Evolutionary conservation across 2,797 vertebrate genomes (phyloP).

Genomic region (Rallus crepitans): DNA sequence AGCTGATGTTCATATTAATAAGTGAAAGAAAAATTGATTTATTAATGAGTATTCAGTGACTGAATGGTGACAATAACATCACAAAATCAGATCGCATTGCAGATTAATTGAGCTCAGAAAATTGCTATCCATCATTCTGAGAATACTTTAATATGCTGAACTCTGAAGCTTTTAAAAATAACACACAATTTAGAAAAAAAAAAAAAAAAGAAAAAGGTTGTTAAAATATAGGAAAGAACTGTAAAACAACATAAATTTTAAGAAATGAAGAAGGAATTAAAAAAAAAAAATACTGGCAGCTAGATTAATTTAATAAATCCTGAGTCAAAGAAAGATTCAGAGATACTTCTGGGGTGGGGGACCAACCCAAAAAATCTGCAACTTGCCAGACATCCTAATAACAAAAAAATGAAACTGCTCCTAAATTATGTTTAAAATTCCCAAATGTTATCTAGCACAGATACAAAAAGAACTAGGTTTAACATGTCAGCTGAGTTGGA

Average conservation of each 20-base stretch:
- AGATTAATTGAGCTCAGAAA: background rate
- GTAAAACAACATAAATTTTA: background rate
- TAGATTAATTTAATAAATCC: background rate
- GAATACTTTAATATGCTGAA: background rate
- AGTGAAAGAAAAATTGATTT: background rate
- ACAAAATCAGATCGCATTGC: background rate
- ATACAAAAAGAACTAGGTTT: background rate
- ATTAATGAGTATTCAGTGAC: background rate
- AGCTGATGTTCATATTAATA: background rate
- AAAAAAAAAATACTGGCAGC: background rate
- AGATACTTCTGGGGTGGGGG: too few relatives aligned
- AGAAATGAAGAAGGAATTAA: background rate
- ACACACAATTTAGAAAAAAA: background rate
- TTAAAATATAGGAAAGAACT: background rate
- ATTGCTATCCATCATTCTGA: background rate
- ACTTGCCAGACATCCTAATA: background rate
- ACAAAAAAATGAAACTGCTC: rapidly evolving
- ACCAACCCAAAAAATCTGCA: background rate
- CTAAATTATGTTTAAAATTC: background rate
- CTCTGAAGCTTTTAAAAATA: background rate
- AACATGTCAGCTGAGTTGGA: background rate
- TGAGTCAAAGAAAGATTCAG: background rate
- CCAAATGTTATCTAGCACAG: background rate
- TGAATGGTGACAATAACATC: background rate
- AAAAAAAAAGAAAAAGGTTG: background rate